phyloP scores from a whole-genome alignment of 2,113 vertebrate genomes.

The Cyanoderma ruficeps region DNA sequence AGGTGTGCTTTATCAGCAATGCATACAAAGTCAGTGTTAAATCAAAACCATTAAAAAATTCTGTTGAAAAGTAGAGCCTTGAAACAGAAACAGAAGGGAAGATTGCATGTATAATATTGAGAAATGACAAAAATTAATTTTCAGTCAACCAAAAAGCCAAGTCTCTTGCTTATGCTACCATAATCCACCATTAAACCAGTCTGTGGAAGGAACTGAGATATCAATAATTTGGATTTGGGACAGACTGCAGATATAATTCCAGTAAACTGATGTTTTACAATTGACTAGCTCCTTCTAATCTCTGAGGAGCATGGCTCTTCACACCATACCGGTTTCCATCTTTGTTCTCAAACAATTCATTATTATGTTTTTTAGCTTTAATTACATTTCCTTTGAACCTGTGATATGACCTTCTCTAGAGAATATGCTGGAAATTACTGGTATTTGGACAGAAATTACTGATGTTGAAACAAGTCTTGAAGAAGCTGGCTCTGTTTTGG shows the following conservation, averaged over 20 bases:
- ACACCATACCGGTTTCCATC: neutral
- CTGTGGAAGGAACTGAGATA: neutral
- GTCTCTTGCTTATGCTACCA: neutral
- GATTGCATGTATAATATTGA: neutral
- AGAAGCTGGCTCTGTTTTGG: neutral
- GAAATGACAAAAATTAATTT: neutral
- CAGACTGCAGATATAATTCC: neutral
- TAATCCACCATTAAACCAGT: neutral
- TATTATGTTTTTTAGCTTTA: neutral
- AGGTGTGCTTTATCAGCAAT: neutral
- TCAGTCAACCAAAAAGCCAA: neutral
- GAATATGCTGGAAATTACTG: neutral
- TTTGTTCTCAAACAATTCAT: neutral
- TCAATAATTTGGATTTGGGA: neutral
- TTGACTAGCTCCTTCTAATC: neutral
- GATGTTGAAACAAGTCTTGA: neutral
- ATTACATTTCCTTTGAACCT: slow-evolving; percentile 5
- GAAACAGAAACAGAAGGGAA: neutral
- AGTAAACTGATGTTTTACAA: neutral
- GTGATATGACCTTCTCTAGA: neutral
- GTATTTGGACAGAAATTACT: neutral
- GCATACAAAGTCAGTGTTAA: neutral
- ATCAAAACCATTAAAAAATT: neutral
- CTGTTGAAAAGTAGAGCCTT: neutral
- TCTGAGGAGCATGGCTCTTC: neutral